Evolutionary conservation across 2,888 invertebrate species (phyloP), one percentile per base, ranked within the genome.

Genomic region (Eristalis tenax): DNA sequence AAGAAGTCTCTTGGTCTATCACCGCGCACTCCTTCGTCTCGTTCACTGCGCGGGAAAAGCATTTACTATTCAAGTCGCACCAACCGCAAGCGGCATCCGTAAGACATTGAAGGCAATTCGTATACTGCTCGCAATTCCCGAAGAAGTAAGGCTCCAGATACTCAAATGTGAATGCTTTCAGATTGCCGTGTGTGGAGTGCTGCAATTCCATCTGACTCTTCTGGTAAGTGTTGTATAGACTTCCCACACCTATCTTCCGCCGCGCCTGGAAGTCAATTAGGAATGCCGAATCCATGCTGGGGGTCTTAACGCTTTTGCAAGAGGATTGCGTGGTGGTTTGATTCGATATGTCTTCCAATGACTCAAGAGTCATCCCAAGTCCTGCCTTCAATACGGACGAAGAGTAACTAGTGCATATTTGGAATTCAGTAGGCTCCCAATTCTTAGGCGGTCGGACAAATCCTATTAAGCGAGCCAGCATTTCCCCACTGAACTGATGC

Each of bases 61-160:
- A 97, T 66, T 94, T 94, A 88, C 94, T 94, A n/a, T 95, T 96
- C 11, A 96, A 91, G 86, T 97, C 96, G 91, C 98, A 99, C 98
- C 99, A 99, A 1, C 98, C 98, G 91, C 99, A 99, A 18, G 96
- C 95, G 0, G 97, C 96, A 92, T 98, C 98, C 0, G 97, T 96
- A 74, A 98, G 94, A 91, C 98, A 98, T 87, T 97, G 95, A 40
- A 98, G 93, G 90, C 98, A 98, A 92, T 97, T 98, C 88, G 94
- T 95, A 92, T 98, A 97, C 73, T 95, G 94, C 0, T 94, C 93
- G 91, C 98, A 98, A 35, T 96, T 94, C 0, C 97, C 97, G 80
- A 96, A 96, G 75, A 96, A 96, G 92, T 96, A 98, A 0, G 98
- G 98, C 91, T 98, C 98, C 86, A 98, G 93, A 92, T 97, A 97